These are phyloP conservation scores for Paragorgia papillata DNA, from an alignment of 92 coral and sea anemone species.

Conservation along the genomic window DNA sequence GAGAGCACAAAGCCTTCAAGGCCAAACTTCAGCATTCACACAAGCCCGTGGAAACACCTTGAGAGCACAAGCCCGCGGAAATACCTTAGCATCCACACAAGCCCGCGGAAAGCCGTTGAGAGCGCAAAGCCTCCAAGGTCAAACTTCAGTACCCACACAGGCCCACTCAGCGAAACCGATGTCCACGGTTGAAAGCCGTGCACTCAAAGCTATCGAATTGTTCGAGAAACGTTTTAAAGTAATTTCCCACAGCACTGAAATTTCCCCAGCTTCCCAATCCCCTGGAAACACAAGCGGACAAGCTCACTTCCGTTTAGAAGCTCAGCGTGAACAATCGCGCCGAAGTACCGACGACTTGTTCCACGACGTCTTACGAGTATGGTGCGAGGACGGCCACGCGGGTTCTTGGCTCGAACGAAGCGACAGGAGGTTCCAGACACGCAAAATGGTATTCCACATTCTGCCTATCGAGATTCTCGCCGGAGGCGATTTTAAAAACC, in stretches of 20 bases:
- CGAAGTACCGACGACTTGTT: slow-evolving; percentile 19
- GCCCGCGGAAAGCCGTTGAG: too few species aligned
- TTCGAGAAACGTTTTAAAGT: not conserved
- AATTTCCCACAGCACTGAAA: not conserved
- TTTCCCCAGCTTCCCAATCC: not conserved
- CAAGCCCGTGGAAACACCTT: too few species aligned
- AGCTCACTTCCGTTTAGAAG: not conserved
- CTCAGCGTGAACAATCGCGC: slow-evolving; percentile 9
- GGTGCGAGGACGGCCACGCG: slow-evolving; percentile 24
- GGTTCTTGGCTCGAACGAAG: slow-evolving; percentile 30
- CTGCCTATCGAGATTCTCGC: slow-evolving; percentile 61
- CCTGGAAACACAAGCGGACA: not conserved
- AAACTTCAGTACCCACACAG: too few species aligned
- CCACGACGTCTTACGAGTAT: slow-evolving; percentile 31
- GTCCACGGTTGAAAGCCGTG: too few species aligned
- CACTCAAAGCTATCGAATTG: too few species aligned
- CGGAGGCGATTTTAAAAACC: slow-evolving; percentile 76
- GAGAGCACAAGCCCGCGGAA: too few species aligned
- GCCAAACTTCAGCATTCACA: too few species aligned
- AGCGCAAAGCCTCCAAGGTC: too few species aligned
- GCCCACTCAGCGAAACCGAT: too few species aligned
- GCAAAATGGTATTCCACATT: slow-evolving; percentile 52
- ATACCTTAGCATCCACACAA: too few species aligned
- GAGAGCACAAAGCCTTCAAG: too few species aligned
- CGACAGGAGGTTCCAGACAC: slow-evolving; percentile 7